These are phyloP conservation scores for Drosophila demipolita DNA, from an alignment of 2,888 invertebrate genomes.

Conservation along the genomic window DNA sequence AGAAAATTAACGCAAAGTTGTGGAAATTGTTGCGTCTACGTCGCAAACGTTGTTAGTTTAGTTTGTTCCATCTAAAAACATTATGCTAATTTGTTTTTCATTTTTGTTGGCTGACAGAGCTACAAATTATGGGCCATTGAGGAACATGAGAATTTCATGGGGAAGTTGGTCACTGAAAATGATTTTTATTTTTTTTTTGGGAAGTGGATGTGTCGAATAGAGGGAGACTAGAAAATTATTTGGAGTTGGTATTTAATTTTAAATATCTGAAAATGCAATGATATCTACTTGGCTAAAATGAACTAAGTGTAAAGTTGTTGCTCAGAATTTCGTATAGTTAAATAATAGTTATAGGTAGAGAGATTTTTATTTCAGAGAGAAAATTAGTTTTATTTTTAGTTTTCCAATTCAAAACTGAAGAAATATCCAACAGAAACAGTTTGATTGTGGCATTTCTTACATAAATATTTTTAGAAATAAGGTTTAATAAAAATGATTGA, in stretches of 20 bases:
- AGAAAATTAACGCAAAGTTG: conserved; percentile 81
- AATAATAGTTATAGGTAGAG: neutral
- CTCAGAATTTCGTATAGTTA: neutral
- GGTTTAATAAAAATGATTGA: neutral
- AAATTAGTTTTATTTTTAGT: neutral
- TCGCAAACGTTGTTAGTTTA: conserved; percentile 43
- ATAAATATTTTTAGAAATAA: neutral
- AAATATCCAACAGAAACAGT: neutral
- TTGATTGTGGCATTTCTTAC: neutral
- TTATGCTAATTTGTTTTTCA: conserved; percentile 60
- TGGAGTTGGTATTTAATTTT: neutral
- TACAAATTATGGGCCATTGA: conserved; percentile 35
- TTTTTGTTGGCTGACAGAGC: conserved; percentile 17
- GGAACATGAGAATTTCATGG: conserved; percentile 12
- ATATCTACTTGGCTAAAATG: neutral
- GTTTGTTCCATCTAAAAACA: conserved; percentile 59
- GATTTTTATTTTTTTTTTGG: neutral
- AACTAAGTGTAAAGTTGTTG: neutral
- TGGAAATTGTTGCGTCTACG: conserved; percentile 71
- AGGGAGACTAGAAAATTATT: neutral
- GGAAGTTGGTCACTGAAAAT: conserved; percentile 15
- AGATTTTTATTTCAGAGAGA: neutral
- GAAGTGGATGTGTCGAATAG: neutral
- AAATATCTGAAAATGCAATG: neutral
- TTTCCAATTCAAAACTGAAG: neutral